Evolutionary conservation across 2,113 vertebrate species (phyloP), one percentile per base, ranked within the genome.

Genomic region (Montifringilla adamsi): DNA sequence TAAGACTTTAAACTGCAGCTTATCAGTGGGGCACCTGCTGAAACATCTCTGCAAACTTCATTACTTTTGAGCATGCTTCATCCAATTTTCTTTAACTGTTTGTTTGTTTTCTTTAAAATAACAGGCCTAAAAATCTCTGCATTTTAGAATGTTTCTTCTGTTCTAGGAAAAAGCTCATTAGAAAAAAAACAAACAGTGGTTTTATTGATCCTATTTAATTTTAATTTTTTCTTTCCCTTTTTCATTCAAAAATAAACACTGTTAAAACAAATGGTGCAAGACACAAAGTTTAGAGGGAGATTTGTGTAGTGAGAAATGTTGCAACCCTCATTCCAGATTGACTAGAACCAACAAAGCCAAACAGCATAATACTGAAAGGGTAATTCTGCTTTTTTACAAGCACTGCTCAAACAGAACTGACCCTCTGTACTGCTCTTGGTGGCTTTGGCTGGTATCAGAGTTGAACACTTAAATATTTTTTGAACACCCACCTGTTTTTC

Each of bases 1-100:
- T 94, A 97, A 96, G 33, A 52, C 53, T 96, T 96, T 95, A 90
- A 94, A 68, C 78, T 93, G 79, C 41, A 90, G 74, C 69, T 95
- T 96, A 86, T 87, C 52, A 28, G 21, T n/a, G 22, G 33, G 49
- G 87, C 60, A 93, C 49, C 76, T 47, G 44, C 43, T 78, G 37
- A 64, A 94, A 89, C 5, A 39, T 70, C 66, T 89, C 81, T 64
- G 20, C 16, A 72, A 96, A 95, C 22, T 96, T 94, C 73, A 41
- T 84, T 81, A 88, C 16, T 72, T 92, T 83, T 41, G 30, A 90
- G 21, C 23, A 39, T 11, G 26, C 84, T 83, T 90, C 64, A 60
- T 47, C 4, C 7, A 41, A 17, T 87, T 84, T 62, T 53, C 6
- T 52, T 83, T 63, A 80, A 39, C 17, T 59, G 9, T 83, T 90